Percentiles rank a stretch among this genome's conserved stretches.
phyloP scores from a whole-genome alignment of 2,113 vertebrate genomes.

The Sporophila hypoxantha region DNA sequence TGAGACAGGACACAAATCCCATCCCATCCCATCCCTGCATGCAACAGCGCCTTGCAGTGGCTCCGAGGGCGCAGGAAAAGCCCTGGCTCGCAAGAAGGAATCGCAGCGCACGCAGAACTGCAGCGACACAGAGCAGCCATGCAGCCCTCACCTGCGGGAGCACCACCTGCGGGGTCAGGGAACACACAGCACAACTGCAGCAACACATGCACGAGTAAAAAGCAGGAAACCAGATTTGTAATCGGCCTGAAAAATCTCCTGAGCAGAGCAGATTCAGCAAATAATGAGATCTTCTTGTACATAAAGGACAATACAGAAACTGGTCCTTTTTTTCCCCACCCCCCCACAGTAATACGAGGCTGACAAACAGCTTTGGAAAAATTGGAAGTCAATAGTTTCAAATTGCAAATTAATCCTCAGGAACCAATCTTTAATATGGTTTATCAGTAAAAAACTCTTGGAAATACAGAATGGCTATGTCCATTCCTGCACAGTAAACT shows the following conservation, averaged over 20 bases:
- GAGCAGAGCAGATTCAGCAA: not conserved
- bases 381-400: not conserved
- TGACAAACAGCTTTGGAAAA: not conserved
- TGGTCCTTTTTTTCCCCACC: not conserved
- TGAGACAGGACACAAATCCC: not conserved
- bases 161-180: not conserved
- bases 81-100: not conserved
- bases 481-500: not conserved
- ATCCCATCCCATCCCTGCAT: not conserved
- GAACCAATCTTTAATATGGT: not conserved
- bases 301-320: not conserved
- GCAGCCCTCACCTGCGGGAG: not conserved
- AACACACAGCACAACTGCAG: not conserved
- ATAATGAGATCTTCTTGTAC: not conserved
- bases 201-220: not conserved
- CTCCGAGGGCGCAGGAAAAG: not conserved
- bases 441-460: not conserved
- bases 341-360: not conserved
- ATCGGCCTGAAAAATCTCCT: not conserved
- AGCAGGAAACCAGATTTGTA: not conserved
- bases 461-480: not conserved
- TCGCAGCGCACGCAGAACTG: rapidly evolving
- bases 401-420: not conserved
- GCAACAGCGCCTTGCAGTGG: not conserved
- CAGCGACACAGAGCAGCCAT: not conserved